phyloP scores from a whole-genome alignment of 2,888 invertebrate species.

The Diabrotica balteata region DNA sequence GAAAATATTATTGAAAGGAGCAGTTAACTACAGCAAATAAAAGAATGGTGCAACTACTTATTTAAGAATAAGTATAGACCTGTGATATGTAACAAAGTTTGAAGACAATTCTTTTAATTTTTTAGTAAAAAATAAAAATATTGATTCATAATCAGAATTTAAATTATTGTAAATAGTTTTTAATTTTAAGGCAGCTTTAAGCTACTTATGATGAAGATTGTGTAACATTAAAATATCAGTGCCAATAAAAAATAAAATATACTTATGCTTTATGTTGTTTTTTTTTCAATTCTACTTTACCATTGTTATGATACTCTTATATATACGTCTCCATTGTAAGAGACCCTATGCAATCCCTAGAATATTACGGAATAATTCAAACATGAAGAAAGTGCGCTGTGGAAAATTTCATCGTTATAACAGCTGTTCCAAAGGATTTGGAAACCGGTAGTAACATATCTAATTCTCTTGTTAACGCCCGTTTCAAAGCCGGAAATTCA shows the following conservation, averaged over 20 bases:
- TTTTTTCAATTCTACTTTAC: neutral
- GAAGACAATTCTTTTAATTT: neutral
- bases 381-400: too few species aligned
- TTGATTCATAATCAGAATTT: neutral
- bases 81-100: conserved; percentile 9
- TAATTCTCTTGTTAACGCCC: too few species aligned
- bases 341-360: too few species aligned
- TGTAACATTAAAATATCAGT: conserved; percentile 14
- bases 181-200: conserved; percentile 13
- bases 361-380: too few species aligned
- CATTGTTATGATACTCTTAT: too few species aligned
- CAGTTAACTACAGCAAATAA: neutral
- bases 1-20: neutral
- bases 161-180: conserved; percentile 6
- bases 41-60: neutral
- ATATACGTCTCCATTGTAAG: too few species aligned
- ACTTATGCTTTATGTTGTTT: neutral
- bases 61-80: neutral
- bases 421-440: too few species aligned
- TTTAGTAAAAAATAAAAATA: neutral
- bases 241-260: conserved; percentile 11
- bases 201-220: conserved; percentile 14
- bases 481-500: too few species aligned
- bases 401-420: too few species aligned
- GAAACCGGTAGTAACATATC: too few species aligned